A percentile compares a stretch with the other conserved stretches of the same genome.
Conservation (phyloP, 2,113 vertebrate genomes). For the Holacanthus passer region DNA sequence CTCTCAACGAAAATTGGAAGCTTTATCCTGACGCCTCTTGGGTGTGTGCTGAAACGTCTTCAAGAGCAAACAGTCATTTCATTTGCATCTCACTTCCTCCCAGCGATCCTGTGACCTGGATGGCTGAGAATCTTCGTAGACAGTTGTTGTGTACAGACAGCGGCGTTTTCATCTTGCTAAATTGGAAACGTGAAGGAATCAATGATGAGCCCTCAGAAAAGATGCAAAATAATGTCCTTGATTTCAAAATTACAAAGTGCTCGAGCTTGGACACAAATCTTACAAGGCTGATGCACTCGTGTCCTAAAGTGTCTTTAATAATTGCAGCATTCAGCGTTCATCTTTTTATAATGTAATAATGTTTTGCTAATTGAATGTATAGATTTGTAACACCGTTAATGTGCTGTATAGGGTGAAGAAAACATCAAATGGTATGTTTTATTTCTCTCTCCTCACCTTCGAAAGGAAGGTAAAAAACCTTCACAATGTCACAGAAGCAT, state of each 20-base stretch:
- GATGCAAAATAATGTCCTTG: neutral
- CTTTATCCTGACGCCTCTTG: neutral
- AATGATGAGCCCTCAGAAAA: neutral
- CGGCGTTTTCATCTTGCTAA: neutral
- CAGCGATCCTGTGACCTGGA: neutral
- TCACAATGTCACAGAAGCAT: neutral
- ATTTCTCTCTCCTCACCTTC: neutral
- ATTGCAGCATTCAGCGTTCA: too few relatives aligned
- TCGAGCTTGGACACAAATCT: neutral
- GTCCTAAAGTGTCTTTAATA: neutral
- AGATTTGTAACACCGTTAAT: neutral
- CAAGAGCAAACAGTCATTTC: neutral
- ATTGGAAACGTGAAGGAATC: neutral
- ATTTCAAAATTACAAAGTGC: neutral
- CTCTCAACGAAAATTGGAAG: neutral
- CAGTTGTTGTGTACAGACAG: neutral
- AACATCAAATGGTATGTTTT: neutral
- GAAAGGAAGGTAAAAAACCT: neutral
- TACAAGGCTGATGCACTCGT: neutral
- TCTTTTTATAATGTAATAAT: neutral
- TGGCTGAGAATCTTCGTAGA: neutral
- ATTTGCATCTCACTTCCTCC: conserved; percentile 5
- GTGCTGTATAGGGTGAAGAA: neutral
- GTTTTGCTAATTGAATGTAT: neutral
- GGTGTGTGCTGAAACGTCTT: conserved; percentile 1